A percentile compares a stretch with the other conserved stretches of the same genome.
Conservation (phyloP, 92 coral and sea anemone species). For the Muricea muricata region DNA sequence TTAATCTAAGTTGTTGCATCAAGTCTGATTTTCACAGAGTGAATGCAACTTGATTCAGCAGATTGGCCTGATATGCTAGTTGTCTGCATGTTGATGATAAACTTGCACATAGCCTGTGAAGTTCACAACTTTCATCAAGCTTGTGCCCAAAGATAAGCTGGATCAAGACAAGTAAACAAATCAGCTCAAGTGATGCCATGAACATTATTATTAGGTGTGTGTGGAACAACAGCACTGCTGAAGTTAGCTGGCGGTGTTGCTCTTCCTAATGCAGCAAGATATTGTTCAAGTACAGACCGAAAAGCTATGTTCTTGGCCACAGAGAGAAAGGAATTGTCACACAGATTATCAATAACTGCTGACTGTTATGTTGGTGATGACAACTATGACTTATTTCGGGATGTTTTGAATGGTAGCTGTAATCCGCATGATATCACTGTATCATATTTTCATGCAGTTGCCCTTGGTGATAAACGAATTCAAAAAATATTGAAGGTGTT, state of each 20-base stretch:
- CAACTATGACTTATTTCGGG: slow-evolving; percentile 74
- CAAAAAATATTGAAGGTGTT: background rate
- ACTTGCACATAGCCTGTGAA: too few species aligned
- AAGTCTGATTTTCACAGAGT: too few species aligned
- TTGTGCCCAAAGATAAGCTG: too few species aligned
- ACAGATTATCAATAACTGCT: slow-evolving; percentile 47
- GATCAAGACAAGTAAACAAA: too few species aligned
- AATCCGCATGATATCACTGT: slow-evolving; percentile 78
- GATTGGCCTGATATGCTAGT: too few species aligned
- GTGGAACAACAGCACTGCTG: slow-evolving; percentile 14
- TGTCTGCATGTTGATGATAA: too few species aligned
- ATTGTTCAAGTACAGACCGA: background rate
- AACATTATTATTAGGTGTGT: slow-evolving; percentile 2
- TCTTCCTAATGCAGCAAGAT: background rate
- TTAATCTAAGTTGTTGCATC: too few species aligned
- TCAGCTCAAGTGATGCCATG: too few species aligned
- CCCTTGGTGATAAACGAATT: slow-evolving; percentile 48
- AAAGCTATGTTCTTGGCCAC: background rate
- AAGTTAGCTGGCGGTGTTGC: background rate
- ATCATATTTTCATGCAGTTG: slow-evolving; percentile 60
- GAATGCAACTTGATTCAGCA: too few species aligned
- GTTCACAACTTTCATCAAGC: too few species aligned
- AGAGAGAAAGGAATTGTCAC: background rate
- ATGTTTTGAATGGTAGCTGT: slow-evolving; percentile 71
- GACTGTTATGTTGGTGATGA: slow-evolving; percentile 67